These are phyloP conservation scores for Phalanger gymnotis DNA, from an alignment of 2,797 vertebrate genomes.

Conservation along the genomic window DNA sequence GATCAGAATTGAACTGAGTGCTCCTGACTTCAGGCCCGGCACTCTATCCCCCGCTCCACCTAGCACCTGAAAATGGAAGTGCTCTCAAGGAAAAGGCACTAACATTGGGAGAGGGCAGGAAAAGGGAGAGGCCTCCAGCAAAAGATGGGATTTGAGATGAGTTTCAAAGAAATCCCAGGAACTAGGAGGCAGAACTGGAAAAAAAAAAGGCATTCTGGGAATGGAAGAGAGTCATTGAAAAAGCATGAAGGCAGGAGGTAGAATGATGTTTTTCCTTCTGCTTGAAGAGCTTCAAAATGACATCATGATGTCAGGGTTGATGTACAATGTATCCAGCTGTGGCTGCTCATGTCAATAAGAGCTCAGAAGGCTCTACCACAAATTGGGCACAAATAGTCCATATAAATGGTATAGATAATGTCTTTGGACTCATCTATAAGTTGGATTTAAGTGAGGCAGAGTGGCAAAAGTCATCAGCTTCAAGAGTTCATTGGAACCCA, in stretches of 20 bases:
- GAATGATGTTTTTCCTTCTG: neutral
- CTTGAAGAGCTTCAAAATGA: neutral
- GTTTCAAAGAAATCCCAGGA: neutral
- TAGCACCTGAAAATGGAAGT: neutral
- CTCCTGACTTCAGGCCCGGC: too few relatives aligned
- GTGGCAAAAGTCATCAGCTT: neutral
- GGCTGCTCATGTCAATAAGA: neutral
- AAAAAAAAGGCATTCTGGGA: neutral
- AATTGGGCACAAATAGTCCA: neutral
- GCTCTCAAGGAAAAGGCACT: neutral
- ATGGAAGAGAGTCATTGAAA: neutral
- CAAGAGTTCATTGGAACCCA: neutral
- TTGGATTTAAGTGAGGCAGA: neutral
- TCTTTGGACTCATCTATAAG: neutral
- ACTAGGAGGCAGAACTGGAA: neutral
- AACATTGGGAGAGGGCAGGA: neutral
- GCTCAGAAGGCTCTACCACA: neutral
- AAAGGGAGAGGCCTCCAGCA: neutral
- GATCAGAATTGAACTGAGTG: neutral
- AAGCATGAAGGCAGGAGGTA: neutral
- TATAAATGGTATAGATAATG: neutral
- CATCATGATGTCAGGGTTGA: neutral
- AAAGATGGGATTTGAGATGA: neutral
- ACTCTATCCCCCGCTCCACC: too few relatives aligned
- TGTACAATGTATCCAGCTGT: neutral